Conservation (phyloP, 1,140 invertebrate species). For the Drosophila nikananu region DNA sequence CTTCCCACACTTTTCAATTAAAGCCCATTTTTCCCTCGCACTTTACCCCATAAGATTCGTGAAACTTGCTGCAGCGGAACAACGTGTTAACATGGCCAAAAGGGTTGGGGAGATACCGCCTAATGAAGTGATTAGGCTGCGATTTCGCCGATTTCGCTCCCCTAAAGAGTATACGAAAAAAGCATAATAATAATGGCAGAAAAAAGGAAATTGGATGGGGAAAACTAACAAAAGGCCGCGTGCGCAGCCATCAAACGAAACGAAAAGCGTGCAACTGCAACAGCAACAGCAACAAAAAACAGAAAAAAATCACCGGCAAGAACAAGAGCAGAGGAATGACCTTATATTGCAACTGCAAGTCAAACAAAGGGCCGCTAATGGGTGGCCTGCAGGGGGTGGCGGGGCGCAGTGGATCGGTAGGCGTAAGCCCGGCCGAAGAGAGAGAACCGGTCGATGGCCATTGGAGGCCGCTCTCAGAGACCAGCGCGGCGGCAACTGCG, state of each 20-base stretch:
- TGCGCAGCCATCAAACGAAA: constrained; percentile 80
- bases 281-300: constrained; percentile 35
- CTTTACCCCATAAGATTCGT: constrained; percentile 18
- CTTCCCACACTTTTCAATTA: constrained; percentile 28
- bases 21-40: background rate
- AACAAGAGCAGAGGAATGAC: constrained; percentile 80
- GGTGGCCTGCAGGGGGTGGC: constrained; percentile 33
- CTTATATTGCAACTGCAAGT: constrained; percentile 83
- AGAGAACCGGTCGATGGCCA: constrained; percentile 63
- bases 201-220: constrained; percentile 37
- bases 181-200: constrained; percentile 48
- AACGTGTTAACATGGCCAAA: constrained; percentile 48
- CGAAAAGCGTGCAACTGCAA: constrained; percentile 77
- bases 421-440: constrained; percentile 48
- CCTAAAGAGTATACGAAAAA: constrained; percentile 41
- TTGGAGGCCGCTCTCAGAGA: constrained; percentile 19
- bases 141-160: constrained; percentile 31
- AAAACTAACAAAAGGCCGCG: constrained; percentile 81
- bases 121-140: constrained; percentile 51
- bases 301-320: constrained; percentile 35
- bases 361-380: constrained; percentile 81
- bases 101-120: constrained; percentile 12
- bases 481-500: constrained; percentile 61
- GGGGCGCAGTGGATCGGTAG: constrained; percentile 3
- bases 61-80: constrained; percentile 40